phyloP scores from a whole-genome alignment of 2,888 invertebrate species.

The Cataglyphis altisquamis region DNA sequence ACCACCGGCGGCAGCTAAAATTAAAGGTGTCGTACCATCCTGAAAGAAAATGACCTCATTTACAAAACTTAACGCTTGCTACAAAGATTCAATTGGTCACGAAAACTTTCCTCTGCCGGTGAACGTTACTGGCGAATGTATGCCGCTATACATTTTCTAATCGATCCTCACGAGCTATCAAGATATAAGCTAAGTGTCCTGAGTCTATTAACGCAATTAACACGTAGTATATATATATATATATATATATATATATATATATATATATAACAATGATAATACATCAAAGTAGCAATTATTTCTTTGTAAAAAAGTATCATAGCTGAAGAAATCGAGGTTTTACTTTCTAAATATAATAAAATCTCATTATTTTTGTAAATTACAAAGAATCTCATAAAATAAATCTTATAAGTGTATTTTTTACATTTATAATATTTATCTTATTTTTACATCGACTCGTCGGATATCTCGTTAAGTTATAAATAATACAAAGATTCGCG shows the following conservation, averaged over 20 bases:
- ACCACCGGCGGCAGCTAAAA: constrained; percentile 96
- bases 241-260: too few relatives aligned
- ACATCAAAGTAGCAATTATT: not conserved
- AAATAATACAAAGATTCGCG: not conserved
- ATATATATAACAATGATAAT: not conserved
- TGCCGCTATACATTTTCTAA: constrained; percentile 45
- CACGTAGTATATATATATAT: not conserved
- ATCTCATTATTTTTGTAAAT: not conserved
- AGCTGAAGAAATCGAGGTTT: not conserved
- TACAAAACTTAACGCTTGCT: constrained; percentile 18
- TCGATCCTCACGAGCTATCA: constrained; percentile 17
- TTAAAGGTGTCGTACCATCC: constrained; percentile 98
- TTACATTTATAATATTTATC: not conserved
- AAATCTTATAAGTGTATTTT: not conserved
- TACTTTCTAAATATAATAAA: not conserved
- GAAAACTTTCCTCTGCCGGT: constrained; percentile 21
- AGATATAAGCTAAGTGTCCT: constrained; percentile 3
- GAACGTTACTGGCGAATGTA: constrained; percentile 30
- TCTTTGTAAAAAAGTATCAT: not conserved
- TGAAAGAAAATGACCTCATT: constrained; percentile 84
- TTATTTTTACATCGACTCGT: not conserved
- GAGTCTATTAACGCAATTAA: constrained; percentile 19
- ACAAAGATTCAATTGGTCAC: constrained; percentile 28
- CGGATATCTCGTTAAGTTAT: not conserved
- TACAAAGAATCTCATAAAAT: not conserved